Evolutionary conservation across 2,113 vertebrate genomes (phyloP).

Genomic region (Ceratotherium simum): DNA sequence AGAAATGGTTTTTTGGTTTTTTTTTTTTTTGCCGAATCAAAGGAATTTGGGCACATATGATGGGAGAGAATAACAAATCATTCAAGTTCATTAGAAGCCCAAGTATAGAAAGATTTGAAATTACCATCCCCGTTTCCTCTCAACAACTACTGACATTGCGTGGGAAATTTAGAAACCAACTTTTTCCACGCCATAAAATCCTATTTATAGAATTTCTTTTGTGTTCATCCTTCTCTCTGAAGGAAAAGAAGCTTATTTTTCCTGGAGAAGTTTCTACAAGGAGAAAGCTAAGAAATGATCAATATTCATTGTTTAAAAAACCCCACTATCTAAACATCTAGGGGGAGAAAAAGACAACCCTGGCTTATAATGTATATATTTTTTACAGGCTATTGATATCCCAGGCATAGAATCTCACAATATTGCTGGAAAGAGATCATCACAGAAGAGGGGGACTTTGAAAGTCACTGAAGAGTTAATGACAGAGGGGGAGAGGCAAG

Average conservation of each 20-base stretch:
- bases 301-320: slow-evolving; percentile 37
- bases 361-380: not conserved
- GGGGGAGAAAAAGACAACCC: no score
- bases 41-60: not conserved
- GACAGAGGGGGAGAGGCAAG: not conserved
- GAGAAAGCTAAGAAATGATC: slow-evolving; percentile 55
- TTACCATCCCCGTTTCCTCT: slow-evolving; percentile 47
- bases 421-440: not conserved
- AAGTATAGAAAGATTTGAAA: slow-evolving; percentile 44
- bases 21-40: not conserved
- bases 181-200: slow-evolving; percentile 63
- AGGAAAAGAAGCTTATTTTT: not conserved
- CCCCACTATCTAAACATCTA: not conserved
- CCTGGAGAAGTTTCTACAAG: not conserved
- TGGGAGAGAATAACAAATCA: slow-evolving; percentile 61
- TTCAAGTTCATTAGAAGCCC: slow-evolving; percentile 55
- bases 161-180: slow-evolving; percentile 70
- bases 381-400: not conserved
- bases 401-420: not conserved
- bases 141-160: slow-evolving; percentile 57
- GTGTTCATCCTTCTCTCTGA: slow-evolving; percentile 46
- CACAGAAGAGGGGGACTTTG: not conserved
- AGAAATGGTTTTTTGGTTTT: not conserved
- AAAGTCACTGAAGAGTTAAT: slow-evolving; percentile 57
- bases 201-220: slow-evolving; percentile 76